Evolutionary conservation across 53 echinoderm and acorn worm genomes (phyloP).

Genomic region (Holothuria leucospilota): DNA sequence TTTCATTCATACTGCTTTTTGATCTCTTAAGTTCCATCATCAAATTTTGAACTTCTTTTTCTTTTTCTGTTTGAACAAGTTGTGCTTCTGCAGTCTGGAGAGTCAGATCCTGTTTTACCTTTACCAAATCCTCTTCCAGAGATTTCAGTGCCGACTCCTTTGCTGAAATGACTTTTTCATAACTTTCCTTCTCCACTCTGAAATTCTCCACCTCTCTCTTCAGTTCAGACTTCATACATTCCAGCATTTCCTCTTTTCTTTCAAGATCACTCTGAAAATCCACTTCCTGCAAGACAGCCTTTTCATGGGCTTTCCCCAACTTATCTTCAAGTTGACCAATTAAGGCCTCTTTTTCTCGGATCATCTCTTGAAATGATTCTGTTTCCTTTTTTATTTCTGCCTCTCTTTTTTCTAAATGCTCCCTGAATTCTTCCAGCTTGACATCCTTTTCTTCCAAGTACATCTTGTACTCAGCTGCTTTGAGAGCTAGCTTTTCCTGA

Average conservation of each 20-base stretch:
- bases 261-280: background rate
- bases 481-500: conserved; percentile 35
- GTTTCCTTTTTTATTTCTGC: conserved; percentile 1
- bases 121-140: conserved; percentile 52
- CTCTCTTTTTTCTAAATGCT: conserved; percentile 10
- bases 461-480: conserved; percentile 19
- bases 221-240: conserved; percentile 30
- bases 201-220: conserved; percentile 40
- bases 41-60: conserved; percentile 10
- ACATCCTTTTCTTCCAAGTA: conserved; percentile 37
- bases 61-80: background rate
- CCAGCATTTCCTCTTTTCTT: conserved; percentile 29
- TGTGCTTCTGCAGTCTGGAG: conserved; percentile 14
- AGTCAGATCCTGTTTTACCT: conserved; percentile 13
- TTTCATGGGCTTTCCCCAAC: background rate
- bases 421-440: conserved; percentile 14
- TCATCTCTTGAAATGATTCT: background rate
- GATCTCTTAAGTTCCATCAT: background rate
- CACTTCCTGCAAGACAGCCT: background rate
- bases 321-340: background rate
- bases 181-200: conserved; percentile 1
- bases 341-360: background rate
- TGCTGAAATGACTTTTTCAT: background rate
- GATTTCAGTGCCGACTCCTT: conserved; percentile 37
- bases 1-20: background rate